Base-by-base conservation (phyloP, 2,113 vertebrate species). In the Opisthocomus hoazin region DNA sequence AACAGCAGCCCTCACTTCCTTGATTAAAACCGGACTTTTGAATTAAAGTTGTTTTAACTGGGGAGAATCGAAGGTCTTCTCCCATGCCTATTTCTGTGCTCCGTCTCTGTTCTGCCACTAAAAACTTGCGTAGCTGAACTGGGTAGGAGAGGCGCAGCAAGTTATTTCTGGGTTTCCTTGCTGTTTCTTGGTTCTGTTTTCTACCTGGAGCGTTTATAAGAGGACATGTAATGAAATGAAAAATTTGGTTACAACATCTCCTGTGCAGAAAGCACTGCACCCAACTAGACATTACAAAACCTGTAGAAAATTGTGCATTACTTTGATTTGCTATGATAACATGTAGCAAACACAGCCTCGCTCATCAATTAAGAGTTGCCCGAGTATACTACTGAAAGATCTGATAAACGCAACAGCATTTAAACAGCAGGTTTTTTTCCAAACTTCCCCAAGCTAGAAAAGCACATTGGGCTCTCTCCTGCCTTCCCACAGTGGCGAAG, bases 261-360 rank as follows among this genome's bases (percentile, higher is more conserved):
- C 57, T 64, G 22, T 46, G 18, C 71, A 80, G 45, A 68, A 64
- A 60, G 21, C n/a, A 15, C 34, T 36, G 24, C 1, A 5, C 53
- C 61, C 21, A 21, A 19, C 20, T 30, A 10, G 43, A 34, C 0
- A 0, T 37, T 43, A 23, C 8, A 41, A 20, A 63, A 54, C 10
- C 17, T 43, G 23, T 11, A 58, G 51, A 82, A 63, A 85, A 51
- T 37, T 22, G 27, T 43, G 18, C 5, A 1, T 60, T 76, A 17
- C 45, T 41, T 57, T 65, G 32, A 61, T 54, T 71, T 83, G 21
- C 36, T 46, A 1, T 37, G 30, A 17, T 81, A 70, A 27, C 2
- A 11, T 0, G 0, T 18, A 58, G 46, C 9, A 45, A 74, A 37
- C 12, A 5, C 20, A 41, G 50, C 22, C 45, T 87, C 48, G 21